These are phyloP conservation scores for Pipistrellus pipistrellus DNA, from an alignment of 2,797 vertebrate species.

Conservation along the genomic window DNA sequence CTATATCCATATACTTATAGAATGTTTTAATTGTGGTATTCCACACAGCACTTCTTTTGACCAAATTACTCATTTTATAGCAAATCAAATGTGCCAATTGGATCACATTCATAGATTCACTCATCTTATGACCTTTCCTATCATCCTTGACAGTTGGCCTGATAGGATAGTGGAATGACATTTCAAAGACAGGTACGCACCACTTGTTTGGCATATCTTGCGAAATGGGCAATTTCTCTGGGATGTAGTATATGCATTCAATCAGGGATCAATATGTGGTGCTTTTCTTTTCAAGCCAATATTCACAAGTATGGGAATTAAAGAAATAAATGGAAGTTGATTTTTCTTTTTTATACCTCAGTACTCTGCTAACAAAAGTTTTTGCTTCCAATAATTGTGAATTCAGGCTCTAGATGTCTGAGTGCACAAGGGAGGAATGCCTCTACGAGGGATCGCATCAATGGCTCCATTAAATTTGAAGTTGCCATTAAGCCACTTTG, in stretches of 20 bases:
- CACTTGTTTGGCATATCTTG: background rate
- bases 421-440: background rate
- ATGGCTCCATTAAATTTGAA: background rate
- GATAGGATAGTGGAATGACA: background rate
- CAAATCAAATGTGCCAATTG: background rate
- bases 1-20: background rate
- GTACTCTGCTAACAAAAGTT: background rate
- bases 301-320: background rate
- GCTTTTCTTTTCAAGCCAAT: background rate
- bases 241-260: background rate
- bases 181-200: background rate
- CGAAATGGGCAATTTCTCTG: background rate
- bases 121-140: background rate
- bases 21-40: background rate
- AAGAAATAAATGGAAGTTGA: background rate
- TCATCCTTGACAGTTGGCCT: background rate
- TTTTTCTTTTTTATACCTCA: background rate
- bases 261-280: background rate
- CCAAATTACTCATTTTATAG: background rate
- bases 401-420: background rate
- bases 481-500: background rate
- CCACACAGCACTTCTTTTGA: background rate
- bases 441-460: background rate
- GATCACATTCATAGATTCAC: background rate
- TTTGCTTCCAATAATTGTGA: background rate